Evolutionary conservation across 1,140 invertebrate species (phyloP).

Genomic region (Calephelis nemesis): DNA sequence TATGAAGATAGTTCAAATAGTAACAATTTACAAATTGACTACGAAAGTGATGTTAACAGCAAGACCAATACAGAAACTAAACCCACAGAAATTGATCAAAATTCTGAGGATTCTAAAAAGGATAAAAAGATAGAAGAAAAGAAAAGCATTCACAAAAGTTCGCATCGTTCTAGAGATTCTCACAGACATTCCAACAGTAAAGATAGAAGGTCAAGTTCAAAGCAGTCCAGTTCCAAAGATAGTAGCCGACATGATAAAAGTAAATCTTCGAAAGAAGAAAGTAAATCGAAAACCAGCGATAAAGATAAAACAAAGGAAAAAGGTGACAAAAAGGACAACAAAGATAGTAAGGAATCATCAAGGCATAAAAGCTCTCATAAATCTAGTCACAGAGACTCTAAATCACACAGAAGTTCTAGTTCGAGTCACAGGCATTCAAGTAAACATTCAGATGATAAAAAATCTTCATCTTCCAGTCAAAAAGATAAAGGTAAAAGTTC

Average conservation of each 20-base stretch:
- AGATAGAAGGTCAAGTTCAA: conserved; percentile 72
- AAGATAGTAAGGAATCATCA: conserved; percentile 69
- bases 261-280: conserved; percentile 61
- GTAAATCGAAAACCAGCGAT: conserved; percentile 64
- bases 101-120: conserved; percentile 56
- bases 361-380: conserved; percentile 65
- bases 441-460: conserved; percentile 62
- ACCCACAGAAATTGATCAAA: conserved; percentile 44
- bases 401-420: conserved; percentile 63
- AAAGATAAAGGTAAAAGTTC: conserved; percentile 58
- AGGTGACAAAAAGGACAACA: conserved; percentile 61
- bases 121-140: conserved; percentile 55
- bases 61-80: conserved; percentile 60
- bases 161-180: conserved; percentile 63
- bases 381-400: conserved; percentile 65
- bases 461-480: conserved; percentile 52
- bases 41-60: conserved; percentile 69
- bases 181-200: conserved; percentile 66
- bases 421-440: conserved; percentile 67
- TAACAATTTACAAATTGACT: conserved; percentile 67
- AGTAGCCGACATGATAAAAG: conserved; percentile 59
- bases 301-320: conserved; percentile 66
- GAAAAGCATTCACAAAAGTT: conserved; percentile 64
- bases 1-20: conserved; percentile 72
- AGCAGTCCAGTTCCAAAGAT: conserved; percentile 65